Evolutionary conservation across 2,888 invertebrate species (phyloP).

Genomic region (Troides oblongomaculatus): DNA sequence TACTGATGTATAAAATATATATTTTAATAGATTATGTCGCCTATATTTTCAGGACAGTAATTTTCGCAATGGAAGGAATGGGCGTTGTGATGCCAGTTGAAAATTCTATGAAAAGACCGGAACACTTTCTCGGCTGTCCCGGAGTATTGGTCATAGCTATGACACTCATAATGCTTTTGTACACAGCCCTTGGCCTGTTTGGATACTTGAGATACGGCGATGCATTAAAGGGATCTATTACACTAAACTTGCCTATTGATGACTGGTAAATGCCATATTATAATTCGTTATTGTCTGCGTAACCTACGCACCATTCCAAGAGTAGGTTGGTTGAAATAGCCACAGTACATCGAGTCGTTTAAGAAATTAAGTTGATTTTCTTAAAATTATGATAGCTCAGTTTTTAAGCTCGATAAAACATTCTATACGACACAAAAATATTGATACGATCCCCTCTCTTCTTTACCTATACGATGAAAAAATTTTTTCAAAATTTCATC

Average conservation of each 20-base stretch:
- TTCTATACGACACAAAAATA: too few relatives aligned
- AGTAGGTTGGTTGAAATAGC: too few relatives aligned
- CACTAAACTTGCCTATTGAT: conserved; percentile 87
- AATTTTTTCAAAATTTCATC: too few relatives aligned
- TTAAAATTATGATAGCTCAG: too few relatives aligned
- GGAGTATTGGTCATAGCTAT: conserved; percentile 93
- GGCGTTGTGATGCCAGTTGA: conserved; percentile 96
- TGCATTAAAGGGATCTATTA: conserved; percentile 85
- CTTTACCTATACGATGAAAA: too few relatives aligned
- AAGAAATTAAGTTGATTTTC: too few relatives aligned
- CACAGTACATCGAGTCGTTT: too few relatives aligned
- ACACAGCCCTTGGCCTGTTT: conserved; percentile 90
- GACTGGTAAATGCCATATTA: conserved; percentile 77
- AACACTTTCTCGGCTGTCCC: conserved; percentile 89
- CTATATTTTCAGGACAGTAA: conserved; percentile 85
- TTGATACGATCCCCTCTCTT: too few relatives aligned
- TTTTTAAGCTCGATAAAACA: too few relatives aligned
- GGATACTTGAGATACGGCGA: conserved; percentile 93
- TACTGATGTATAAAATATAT: neutral
- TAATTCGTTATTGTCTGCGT: conserved; percentile 15
- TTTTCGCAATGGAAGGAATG: conserved; percentile 98
- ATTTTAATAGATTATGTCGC: neutral
- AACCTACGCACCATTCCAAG: neutral
- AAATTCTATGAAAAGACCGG: conserved; percentile 92
- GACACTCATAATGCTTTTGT: conserved; percentile 87